A percentile compares a stretch with the other conserved stretches of the same genome.
Evolutionary conservation across 2,888 invertebrate genomes (phyloP).

Genomic region (Clepsis dumicolana): DNA sequence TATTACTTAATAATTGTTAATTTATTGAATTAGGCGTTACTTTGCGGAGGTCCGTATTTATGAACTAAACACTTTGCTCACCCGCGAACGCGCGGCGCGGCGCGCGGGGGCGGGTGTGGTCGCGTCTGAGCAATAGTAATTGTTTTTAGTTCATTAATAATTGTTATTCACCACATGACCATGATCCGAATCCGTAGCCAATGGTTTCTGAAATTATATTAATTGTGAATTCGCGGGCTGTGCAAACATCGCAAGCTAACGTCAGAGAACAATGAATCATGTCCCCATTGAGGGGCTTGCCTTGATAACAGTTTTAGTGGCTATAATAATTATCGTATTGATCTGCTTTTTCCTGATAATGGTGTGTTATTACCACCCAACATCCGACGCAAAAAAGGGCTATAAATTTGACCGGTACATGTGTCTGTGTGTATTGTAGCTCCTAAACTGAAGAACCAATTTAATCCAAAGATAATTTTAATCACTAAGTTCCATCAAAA

Average conservation of each 20-base stretch:
- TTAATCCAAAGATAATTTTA: too few species aligned
- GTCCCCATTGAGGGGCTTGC: background rate
- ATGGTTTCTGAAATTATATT: conserved; percentile 29
- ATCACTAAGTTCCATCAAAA: too few species aligned
- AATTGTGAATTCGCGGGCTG: conserved; percentile 15
- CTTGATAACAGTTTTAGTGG: conserved; percentile 11
- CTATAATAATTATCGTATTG: conserved; percentile 17
- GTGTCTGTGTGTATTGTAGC: too few species aligned
- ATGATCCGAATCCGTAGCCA: conserved; percentile 35
- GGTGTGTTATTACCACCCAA: background rate
- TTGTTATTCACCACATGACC: conserved; percentile 10
- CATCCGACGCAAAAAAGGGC: background rate
- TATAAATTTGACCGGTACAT: too few species aligned
- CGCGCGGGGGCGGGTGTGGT: too few species aligned
- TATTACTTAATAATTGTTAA: too few species aligned
- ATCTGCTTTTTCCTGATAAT: background rate
- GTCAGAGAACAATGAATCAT: conserved; percentile 13
- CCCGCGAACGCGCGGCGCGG: too few species aligned
- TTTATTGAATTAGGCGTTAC: too few species aligned
- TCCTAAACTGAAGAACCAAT: too few species aligned
- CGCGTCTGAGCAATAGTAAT: background rate
- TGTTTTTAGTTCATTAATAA: background rate
- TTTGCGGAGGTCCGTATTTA: too few species aligned
- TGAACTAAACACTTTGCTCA: too few species aligned
- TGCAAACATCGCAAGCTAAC: conserved; percentile 1